phyloP scores from a whole-genome alignment of 1,140 invertebrate genomes.

The Bemisia tabaci region DNA sequence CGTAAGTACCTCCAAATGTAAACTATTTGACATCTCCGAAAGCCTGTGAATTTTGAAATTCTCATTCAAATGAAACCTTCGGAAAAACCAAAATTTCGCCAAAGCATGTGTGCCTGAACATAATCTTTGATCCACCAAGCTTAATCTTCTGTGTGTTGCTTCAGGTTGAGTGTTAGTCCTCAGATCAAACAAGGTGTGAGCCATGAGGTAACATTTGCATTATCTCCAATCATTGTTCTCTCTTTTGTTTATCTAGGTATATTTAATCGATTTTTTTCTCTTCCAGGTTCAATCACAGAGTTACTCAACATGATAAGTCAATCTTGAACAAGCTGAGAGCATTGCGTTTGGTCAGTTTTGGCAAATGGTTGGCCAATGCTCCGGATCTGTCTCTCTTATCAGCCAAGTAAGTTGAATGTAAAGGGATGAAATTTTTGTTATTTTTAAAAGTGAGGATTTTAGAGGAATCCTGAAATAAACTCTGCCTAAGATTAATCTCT shows the following conservation, averaged over 20 bases:
- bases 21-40: not conserved
- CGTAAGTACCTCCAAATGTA: constrained; percentile 26
- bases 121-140: no score
- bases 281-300: constrained; percentile 16
- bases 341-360: constrained; percentile 35
- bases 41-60: constrained; percentile 18
- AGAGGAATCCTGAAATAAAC: constrained; percentile 1
- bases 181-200: no score
- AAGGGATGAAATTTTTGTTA: not conserved
- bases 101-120: no score
- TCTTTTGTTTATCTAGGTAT: not conserved
- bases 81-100: constrained; percentile 1
- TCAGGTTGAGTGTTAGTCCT: no score
- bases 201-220: no score
- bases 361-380: constrained; percentile 33
- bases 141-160: no score
- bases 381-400: constrained; percentile 32
- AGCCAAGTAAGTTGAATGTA: constrained; percentile 24
- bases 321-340: constrained; percentile 21
- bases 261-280: not conserved
- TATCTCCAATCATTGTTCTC: no score
- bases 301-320: constrained; percentile 13
- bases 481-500: no score
- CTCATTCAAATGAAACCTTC: constrained; percentile 27
- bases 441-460: constrained; percentile 4